Base-by-base conservation (phyloP, 2,888 invertebrate genomes). In the Sympetrum striolatum region DNA sequence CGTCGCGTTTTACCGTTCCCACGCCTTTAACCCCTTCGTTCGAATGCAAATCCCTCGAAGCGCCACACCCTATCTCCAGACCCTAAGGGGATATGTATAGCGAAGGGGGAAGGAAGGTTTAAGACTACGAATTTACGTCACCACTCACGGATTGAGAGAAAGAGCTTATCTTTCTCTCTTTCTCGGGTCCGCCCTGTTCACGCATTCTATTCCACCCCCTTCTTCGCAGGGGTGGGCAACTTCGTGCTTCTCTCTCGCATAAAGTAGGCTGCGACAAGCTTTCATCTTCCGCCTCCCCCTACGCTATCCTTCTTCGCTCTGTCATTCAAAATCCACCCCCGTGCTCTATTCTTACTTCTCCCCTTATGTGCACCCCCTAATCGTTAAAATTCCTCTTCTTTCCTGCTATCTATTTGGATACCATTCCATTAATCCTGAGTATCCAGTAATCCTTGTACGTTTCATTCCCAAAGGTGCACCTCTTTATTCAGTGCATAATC, bases 261-360 rank as follows among this genome's bases (percentile, higher is more conserved):
- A 86, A 86, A 86, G 86, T 86, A 86, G 86, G 64, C 37, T 60
- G 86, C 86, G 86, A 86, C 86, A 86, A 86, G 86, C 86, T 86
- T 86, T 86, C 86, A 86, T 86, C 86, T 86, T 58, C 64, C 82
- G 18, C 86, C 86, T 60, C 39, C 31, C 48, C 37, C 39, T 5
- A 14, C 53, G 8, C n/a, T 60, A 35, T 35, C 82, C 58, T 6
- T 64, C 64, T 58, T 58, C 82, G 25, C 8, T 35, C 82, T 64
- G 86, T 86, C 86, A 86, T 60, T 86, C 86, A 86, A 86, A 86
- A 37, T 60, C 64, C 86, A 12, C 60, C 86, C 58, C 22, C 81
- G 22, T 25, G n/a, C 35, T 53, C 53, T 58, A 48, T 81, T 81
- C 37, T 39, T 58, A 31, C 80, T 80, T n/a, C 58, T 58, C 35